Evolutionary conservation across 2,113 vertebrate species (phyloP), one percentile per base, ranked within the genome.

Genomic region (Cyphomyrus discorhynchus): DNA sequence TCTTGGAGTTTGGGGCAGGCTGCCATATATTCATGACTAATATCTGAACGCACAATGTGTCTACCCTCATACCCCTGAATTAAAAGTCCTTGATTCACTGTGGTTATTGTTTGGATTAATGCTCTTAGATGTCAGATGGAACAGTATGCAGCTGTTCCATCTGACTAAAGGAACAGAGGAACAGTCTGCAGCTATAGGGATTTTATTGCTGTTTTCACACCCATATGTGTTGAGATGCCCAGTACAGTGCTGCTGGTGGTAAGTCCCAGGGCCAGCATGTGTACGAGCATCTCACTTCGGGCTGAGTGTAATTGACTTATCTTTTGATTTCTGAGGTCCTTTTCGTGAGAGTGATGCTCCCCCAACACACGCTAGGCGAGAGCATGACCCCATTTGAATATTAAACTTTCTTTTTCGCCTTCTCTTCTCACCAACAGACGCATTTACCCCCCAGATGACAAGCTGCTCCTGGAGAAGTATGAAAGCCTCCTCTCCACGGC

Each of bases 371-470:
- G 85, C 91, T 70, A 91, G 92, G 91, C 52, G 53, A 90, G 87
- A 84, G 88, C 86, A 50, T 89, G 31, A 87, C 46, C 88, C 88
- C 87, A 89, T 87, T 88, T 91, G 90, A 90, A 92, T 91, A 49
- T 89, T 88, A 80, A 80, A 39, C 90, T 80, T 89, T 86, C 83
- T 92, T 92, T 88, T 89, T 92, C 90, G 92, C 86, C 89, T 87
- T 90, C 89, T 91, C 89, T 92, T 93, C 86, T 90, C 93, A 92
- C 70, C 95, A 94, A 90, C 95, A 99, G 98, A 94, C 96, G 98
- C 93, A 99, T 99, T 97, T 99, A 99, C 95, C 98, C 98, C 96
- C 98, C 98, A 92, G 98, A 99, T 94, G 98, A 99, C 96, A 98
- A 98, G 96, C 94, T 97, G 92, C 96, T 99, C 92, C 95, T 99